phyloP scores from a whole-genome alignment of 2,888 invertebrate genomes.

The Belgica antarctica region DNA sequence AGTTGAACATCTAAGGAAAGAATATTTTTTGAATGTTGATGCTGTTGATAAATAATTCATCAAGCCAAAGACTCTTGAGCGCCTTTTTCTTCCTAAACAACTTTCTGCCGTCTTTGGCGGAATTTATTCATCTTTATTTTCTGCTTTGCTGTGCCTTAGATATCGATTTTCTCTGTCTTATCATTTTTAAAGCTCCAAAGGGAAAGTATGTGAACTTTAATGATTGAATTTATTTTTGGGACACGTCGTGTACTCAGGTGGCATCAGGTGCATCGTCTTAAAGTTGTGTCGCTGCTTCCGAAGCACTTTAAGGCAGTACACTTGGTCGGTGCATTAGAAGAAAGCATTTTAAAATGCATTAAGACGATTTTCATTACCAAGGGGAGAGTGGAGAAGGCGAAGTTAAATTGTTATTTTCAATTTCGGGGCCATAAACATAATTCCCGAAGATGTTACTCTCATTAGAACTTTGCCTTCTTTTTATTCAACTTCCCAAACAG shows the following conservation, averaged over 20 bases:
- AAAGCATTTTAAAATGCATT: constrained; percentile 40
- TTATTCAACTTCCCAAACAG: constrained; percentile 35
- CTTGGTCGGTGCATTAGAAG: constrained; percentile 15
- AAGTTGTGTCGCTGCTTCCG: constrained; percentile 18
- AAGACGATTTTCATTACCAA: constrained; percentile 24
- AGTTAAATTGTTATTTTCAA: constrained; percentile 38
- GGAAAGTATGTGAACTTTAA: constrained; percentile 31
- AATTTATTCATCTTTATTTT: constrained; percentile 24
- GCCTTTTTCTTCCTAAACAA: constrained; percentile 15
- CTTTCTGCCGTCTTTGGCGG: neutral
- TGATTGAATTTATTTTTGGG: constrained; percentile 3
- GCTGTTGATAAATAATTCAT: constrained; percentile 21
- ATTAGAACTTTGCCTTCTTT: constrained; percentile 23
- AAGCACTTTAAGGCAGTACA: too few species aligned
- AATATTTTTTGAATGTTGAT: constrained; percentile 27
- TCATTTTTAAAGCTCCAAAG: constrained; percentile 41
- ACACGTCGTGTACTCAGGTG: neutral
- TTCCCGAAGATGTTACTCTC: neutral
- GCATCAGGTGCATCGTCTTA: constrained; percentile 39
- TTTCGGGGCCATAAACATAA: constrained; percentile 35
- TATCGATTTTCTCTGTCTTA: constrained; percentile 34
- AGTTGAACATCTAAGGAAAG: constrained; percentile 1
- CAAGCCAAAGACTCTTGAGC: constrained; percentile 25
- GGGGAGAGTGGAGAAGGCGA: neutral
- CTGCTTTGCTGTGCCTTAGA: neutral